These are phyloP conservation scores for Anisognathus igniventris DNA, from an alignment of 2,797 vertebrate species.

Conservation along the genomic window DNA sequence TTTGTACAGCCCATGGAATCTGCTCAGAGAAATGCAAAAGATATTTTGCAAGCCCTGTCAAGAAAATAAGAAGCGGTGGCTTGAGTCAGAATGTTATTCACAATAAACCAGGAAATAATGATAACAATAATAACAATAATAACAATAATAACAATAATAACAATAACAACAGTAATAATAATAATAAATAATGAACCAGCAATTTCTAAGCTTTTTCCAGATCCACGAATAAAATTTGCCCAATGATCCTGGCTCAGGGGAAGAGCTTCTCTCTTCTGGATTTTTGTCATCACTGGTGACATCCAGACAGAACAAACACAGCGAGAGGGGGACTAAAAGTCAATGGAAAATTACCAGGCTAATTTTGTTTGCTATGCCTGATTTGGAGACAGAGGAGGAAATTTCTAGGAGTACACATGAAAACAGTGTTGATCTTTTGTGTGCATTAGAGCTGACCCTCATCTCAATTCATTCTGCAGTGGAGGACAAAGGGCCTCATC, in stretches of 20 bases:
- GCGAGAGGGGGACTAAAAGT: not conserved
- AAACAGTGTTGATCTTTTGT: not conserved
- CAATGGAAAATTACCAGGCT: not conserved
- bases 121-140: no score
- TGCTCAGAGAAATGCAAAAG: not conserved
- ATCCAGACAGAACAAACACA: not conserved
- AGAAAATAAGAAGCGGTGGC: not conserved
- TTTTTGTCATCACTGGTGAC: not conserved
- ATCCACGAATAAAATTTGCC: not conserved
- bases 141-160: accelerated
- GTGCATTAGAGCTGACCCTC: not conserved
- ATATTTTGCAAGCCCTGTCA: not conserved
- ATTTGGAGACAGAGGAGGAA: not conserved
- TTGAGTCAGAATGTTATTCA: not conserved
- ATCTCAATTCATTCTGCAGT: not conserved
- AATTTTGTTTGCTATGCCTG: not conserved
- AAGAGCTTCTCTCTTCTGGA: not conserved
- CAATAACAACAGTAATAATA: not conserved
- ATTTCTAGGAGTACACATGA: not conserved
- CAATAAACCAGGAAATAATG: not conserved
- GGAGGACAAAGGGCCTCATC: not conserved
- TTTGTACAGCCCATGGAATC: not conserved
- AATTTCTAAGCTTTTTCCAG: not conserved
- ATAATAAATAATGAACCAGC: not conserved
- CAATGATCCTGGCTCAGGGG: not conserved